Evolutionary conservation across 2,888 invertebrate genomes (phyloP).

Genomic region (Gastracanthus pulcherrimus): DNA sequence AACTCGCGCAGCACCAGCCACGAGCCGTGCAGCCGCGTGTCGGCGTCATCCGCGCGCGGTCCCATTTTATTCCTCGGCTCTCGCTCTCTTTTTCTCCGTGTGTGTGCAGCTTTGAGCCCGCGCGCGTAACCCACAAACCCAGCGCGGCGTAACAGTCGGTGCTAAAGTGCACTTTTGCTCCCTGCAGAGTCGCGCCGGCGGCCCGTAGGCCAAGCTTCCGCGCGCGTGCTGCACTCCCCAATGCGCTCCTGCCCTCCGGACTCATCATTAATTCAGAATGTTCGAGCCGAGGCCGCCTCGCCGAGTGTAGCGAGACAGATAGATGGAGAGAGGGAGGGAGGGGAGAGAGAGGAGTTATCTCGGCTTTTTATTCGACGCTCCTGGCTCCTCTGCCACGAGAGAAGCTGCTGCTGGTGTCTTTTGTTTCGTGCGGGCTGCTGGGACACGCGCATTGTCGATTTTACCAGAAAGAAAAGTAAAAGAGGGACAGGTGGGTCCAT

Average conservation of each 20-base stretch:
- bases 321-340: not conserved
- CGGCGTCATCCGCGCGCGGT: not conserved
- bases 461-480: conserved; percentile 1
- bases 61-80: conserved; percentile 13
- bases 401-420: not conserved
- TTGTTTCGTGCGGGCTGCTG: conserved; percentile 5
- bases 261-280: conserved; percentile 46
- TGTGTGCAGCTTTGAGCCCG: not conserved
- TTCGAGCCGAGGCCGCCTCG: conserved; percentile 7
- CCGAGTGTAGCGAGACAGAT: not conserved
- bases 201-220: not conserved
- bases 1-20: no score
- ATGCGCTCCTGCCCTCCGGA: not conserved
- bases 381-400: not conserved
- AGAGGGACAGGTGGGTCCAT: not conserved
- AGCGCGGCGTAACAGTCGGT: conserved; percentile 56
- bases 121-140: conserved; percentile 51
- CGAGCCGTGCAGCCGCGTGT: no score
- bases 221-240: no score
- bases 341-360: not conserved
- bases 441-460: conserved; percentile 14
- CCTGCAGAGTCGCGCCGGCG: conserved; percentile 25
- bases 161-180: conserved; percentile 51
- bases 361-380: conserved; percentile 16
- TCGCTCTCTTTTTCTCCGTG: not conserved